These are phyloP conservation scores for Chrysopilus asiliformis DNA, from an alignment of 2,888 invertebrate species.

Conservation along the genomic window DNA sequence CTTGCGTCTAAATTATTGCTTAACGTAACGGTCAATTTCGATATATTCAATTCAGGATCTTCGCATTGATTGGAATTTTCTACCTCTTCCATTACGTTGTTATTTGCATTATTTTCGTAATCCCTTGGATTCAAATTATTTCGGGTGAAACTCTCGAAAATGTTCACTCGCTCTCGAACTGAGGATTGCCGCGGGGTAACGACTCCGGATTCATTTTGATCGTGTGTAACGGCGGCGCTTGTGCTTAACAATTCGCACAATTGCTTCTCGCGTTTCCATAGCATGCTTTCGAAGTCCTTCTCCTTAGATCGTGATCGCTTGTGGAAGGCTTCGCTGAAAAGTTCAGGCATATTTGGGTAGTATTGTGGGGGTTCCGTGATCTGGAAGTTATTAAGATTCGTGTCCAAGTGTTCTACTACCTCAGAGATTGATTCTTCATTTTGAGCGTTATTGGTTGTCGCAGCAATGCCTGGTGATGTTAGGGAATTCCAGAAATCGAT, in stretches of 20 bases:
- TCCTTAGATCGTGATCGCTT: too few species aligned
- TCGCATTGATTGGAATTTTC: too few species aligned
- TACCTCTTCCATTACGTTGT: too few species aligned
- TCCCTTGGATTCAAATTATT: conserved; percentile 2
- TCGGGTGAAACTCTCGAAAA: conserved; percentile 11
- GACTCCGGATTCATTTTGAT: conserved; percentile 3
- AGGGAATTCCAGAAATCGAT: conserved; percentile 11
- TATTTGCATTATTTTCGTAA: too few species aligned
- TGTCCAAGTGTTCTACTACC: too few species aligned
- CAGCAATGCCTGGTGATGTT: conserved; percentile 2
- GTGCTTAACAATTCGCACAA: conserved; percentile 7
- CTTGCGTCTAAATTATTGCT: too few species aligned
- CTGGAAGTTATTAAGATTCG: too few species aligned
- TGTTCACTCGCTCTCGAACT: conserved; percentile 13
- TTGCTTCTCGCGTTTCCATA: conserved; percentile 12
- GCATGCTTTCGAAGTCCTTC: conserved; percentile 10
- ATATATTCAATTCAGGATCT: too few species aligned
- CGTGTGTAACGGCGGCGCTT: not conserved
- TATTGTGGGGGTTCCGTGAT: conserved; percentile 10
- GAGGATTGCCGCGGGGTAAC: conserved; percentile 9
- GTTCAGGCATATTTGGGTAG: conserved; percentile 15
- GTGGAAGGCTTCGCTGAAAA: conserved; percentile 13
- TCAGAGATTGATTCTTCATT: too few species aligned
- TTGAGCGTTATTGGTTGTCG: too few species aligned
- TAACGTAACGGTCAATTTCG: too few species aligned